Percentiles rank a stretch among this genome's conserved stretches.
Conservation (phyloP, 2,797 vertebrate species). For the Crenuchus spilurus region DNA sequence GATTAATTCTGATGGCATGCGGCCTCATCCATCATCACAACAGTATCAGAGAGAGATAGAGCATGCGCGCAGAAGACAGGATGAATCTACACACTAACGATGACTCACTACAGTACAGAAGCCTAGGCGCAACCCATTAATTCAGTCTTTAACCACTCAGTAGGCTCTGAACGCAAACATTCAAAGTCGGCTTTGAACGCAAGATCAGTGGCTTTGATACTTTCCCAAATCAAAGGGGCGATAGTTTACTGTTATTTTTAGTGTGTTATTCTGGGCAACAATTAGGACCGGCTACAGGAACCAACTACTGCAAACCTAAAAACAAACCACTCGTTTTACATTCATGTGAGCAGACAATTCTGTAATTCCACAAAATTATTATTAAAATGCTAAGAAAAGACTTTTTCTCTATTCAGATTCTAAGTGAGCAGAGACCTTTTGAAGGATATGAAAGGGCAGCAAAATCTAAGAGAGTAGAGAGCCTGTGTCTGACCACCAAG, state of each 20-base stretch:
- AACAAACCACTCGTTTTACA: neutral
- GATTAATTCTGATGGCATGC: conserved; percentile 51
- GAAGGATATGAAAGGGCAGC: neutral
- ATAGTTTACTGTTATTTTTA: conserved; percentile 7
- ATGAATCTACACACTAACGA: conserved; percentile 57
- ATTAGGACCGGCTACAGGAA: neutral
- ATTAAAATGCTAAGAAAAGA: neutral
- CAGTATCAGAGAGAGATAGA: neutral
- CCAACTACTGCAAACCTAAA: neutral
- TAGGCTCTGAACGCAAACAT: neutral
- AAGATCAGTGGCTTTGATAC: conserved; percentile 7
- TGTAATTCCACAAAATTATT: neutral
- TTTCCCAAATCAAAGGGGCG: neutral
- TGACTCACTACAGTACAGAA: conserved; percentile 64
- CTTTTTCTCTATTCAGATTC: neutral
- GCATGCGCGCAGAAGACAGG: neutral
- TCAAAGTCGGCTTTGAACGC: neutral
- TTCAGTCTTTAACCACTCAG: conserved; percentile 60
- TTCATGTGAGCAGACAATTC: neutral
- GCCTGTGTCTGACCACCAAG: neutral
- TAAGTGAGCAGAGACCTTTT: neutral
- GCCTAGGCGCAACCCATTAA: conserved; percentile 64
- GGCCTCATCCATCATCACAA: conserved; percentile 68
- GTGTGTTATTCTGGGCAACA: neutral
- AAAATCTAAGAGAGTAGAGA: neutral